Evolutionary conservation across 2,113 vertebrate genomes (phyloP).

Genomic region (Canis aureus): DNA sequence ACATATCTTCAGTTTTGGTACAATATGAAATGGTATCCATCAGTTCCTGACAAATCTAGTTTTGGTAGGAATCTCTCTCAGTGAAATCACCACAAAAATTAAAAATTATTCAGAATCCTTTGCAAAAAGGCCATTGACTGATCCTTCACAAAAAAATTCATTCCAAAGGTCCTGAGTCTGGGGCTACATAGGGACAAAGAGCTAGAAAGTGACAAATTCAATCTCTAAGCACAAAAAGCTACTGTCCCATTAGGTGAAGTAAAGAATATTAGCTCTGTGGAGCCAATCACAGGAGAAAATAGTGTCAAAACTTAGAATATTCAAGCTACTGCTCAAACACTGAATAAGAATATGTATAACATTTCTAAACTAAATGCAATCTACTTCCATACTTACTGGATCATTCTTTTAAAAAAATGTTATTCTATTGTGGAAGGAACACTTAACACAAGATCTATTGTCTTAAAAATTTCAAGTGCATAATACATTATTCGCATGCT

Average conservation of each 20-base stretch:
- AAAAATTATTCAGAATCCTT: not conserved
- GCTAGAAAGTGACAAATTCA: not conserved
- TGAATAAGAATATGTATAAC: not conserved
- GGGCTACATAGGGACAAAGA: not conserved
- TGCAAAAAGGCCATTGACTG: not conserved
- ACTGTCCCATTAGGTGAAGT: not conserved
- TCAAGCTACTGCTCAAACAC: not conserved
- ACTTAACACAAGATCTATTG: not conserved
- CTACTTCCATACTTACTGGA: not conserved
- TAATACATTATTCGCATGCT: not conserved
- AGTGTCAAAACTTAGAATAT: not conserved
- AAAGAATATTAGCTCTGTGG: not conserved
- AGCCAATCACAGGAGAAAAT: not conserved
- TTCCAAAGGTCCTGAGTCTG: not conserved
- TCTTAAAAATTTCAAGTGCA: not conserved
- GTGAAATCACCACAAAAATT: not conserved
- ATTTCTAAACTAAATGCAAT: not conserved
- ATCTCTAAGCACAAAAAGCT: not conserved
- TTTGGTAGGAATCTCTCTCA: not conserved
- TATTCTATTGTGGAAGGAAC: not conserved
- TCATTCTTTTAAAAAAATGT: not conserved
- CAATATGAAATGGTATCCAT: not conserved
- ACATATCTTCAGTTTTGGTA: not conserved
- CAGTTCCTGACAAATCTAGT: not conserved
- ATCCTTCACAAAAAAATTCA: not conserved